Conservation (phyloP, 2,888 invertebrate genomes). For the Orthosia incerta region DNA sequence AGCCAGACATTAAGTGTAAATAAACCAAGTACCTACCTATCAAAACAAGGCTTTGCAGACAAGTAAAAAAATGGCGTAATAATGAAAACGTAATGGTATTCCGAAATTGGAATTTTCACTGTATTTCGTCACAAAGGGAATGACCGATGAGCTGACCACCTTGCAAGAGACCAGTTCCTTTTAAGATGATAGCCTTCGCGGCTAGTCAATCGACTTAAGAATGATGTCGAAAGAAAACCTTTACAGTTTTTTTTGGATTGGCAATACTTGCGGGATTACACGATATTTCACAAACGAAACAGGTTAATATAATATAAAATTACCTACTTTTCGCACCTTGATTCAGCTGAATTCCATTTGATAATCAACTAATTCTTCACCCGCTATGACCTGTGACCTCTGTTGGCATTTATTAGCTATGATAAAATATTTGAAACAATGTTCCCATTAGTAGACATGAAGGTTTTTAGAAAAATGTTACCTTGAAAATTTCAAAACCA, state of each 20-base stretch:
- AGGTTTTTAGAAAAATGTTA: neutral
- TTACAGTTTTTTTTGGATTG: conserved; percentile 26
- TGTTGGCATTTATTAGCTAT: neutral
- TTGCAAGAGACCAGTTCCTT: conserved; percentile 49
- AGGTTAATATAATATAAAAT: neutral
- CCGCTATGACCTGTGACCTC: neutral
- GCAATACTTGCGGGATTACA: conserved; percentile 28
- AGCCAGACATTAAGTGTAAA: neutral
- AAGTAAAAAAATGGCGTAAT: neutral
- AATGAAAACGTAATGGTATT: neutral
- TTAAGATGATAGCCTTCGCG: conserved; percentile 48
- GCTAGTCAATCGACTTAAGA: conserved; percentile 45
- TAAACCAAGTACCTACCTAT: no score
- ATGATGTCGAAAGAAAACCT: conserved; percentile 57
- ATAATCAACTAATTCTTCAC: neutral
- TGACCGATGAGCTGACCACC: conserved; percentile 58
- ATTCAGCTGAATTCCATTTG: neutral
- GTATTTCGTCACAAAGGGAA: conserved; percentile 54
- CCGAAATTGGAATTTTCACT: conserved; percentile 16
- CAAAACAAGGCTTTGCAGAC: conserved; percentile 3
- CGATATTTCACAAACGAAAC: conserved; percentile 28
- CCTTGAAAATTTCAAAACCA: conserved; percentile 3
- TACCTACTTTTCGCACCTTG: neutral
- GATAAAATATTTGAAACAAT: conserved; percentile 2
- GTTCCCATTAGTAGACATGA: neutral